Conservation (phyloP, 1,140 invertebrate species). For the Zaprionus nigranus region DNA sequence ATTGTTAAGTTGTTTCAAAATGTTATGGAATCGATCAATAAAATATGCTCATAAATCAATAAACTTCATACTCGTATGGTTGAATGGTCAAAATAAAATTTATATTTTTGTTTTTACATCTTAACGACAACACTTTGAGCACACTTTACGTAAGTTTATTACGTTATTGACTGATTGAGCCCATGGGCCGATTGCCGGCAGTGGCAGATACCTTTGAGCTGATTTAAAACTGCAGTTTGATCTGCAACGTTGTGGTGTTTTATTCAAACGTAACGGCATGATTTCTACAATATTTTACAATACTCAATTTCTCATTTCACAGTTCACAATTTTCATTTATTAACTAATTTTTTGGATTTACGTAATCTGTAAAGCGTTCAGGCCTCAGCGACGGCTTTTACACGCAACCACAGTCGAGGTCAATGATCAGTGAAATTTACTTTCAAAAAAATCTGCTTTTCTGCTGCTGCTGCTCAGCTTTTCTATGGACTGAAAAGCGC, state of each 20-base stretch:
- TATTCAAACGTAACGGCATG: slow-evolving; percentile 63
- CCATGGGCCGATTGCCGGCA: background rate
- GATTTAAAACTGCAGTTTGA: slow-evolving; percentile 58
- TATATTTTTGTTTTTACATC: slow-evolving; percentile 8
- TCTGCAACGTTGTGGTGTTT: slow-evolving; percentile 55
- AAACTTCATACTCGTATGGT: background rate
- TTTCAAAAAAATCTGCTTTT: slow-evolving; percentile 71
- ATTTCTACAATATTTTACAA: slow-evolving; percentile 69
- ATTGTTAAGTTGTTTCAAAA: background rate
- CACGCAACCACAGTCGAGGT: slow-evolving; percentile 79
- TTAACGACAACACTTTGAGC: slow-evolving; percentile 28
- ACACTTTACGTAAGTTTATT: slow-evolving; percentile 36
- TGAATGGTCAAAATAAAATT: background rate
- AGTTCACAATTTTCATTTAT: slow-evolving; percentile 81
- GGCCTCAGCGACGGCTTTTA: slow-evolving; percentile 62
- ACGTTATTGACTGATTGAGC: slow-evolving; percentile 1
- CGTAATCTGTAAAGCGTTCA: slow-evolving; percentile 67
- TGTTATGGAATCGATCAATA: background rate
- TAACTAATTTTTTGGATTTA: slow-evolving; percentile 81
- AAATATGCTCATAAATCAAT: background rate
- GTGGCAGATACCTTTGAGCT: slow-evolving; percentile 16
- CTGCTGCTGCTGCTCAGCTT: slow-evolving; percentile 25
- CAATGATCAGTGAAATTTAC: slow-evolving; percentile 81
- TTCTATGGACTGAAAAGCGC: slow-evolving; percentile 70
- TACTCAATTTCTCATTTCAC: slow-evolving; percentile 70